Conservation (phyloP, 2,113 vertebrate species). For the Mesitornis unicolor region DNA sequence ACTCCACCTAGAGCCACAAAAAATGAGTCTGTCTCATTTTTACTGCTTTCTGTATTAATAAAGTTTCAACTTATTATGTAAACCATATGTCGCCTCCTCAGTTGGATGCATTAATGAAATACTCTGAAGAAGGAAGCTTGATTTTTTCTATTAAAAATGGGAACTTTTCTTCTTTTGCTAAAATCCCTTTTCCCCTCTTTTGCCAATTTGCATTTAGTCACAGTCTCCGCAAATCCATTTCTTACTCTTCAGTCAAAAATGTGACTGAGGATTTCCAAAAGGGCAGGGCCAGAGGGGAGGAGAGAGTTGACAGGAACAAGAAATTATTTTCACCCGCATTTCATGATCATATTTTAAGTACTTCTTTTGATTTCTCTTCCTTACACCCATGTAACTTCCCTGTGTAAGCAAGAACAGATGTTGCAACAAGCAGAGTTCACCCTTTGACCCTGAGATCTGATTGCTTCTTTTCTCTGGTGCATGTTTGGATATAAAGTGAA, state of each 20-base stretch:
- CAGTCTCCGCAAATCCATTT: slow-evolving; percentile 11
- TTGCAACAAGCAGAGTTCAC: slow-evolving; percentile 55
- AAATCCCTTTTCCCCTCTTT: neutral
- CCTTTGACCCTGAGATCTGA: neutral
- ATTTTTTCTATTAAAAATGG: neutral
- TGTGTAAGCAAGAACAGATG: slow-evolving; percentile 74
- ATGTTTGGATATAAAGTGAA: slow-evolving; percentile 55
- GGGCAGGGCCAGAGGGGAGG: neutral
- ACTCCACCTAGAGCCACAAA: neutral
- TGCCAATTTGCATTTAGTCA: neutral
- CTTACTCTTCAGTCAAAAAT: slow-evolving; percentile 23
- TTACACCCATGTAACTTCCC: slow-evolving; percentile 43
- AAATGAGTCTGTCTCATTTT: neutral
- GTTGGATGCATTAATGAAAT: neutral
- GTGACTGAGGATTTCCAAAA: slow-evolving; percentile 2
- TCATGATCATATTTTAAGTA: slow-evolving; percentile 29
- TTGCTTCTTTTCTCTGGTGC: slow-evolving; percentile 32
- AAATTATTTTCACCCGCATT: slow-evolving; percentile 33
- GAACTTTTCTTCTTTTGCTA: neutral
- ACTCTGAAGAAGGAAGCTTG: neutral
- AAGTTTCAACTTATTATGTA: neutral
- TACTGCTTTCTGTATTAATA: slow-evolving; percentile 23
- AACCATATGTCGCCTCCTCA: neutral
- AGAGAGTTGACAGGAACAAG: slow-evolving; percentile 1
- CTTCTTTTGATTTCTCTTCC: slow-evolving; percentile 56